These are phyloP conservation scores for Arctopsyche grandis DNA, from an alignment of 1,140 invertebrate species.

Conservation along the genomic window DNA sequence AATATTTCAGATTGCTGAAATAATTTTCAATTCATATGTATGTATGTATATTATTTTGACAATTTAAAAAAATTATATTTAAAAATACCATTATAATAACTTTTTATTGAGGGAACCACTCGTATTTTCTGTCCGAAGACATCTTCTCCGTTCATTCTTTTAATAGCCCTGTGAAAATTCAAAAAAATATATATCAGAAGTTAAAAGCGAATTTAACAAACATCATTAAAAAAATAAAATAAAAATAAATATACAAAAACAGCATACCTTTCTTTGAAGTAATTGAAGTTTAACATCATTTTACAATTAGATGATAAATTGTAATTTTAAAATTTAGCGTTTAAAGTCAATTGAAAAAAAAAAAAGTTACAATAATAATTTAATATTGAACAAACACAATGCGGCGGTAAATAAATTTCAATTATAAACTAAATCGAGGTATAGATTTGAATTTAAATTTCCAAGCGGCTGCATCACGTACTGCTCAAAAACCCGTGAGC, in stretches of 20 bases:
- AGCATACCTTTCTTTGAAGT: constrained; percentile 55
- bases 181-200: constrained; percentile 51
- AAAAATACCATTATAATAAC: constrained; percentile 45
- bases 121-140: constrained; percentile 82
- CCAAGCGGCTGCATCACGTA: background rate
- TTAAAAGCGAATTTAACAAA: constrained; percentile 34
- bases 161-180: constrained; percentile 73
- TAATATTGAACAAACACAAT: background rate
- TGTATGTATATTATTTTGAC: too few species aligned
- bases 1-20: too few species aligned
- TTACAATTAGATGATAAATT: constrained; percentile 8
- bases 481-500: background rate
- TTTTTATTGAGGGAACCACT: constrained; percentile 54
- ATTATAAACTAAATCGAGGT: too few species aligned
- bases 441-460: background rate
- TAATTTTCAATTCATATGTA: too few species aligned
- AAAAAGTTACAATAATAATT: background rate
- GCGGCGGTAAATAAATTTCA: background rate
- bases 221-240: constrained; percentile 31
- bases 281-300: constrained; percentile 53
- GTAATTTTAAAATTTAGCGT: background rate
- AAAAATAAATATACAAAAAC: too few species aligned
- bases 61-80: too few species aligned
- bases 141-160: constrained; percentile 86
- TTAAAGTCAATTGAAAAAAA: background rate